Conservation (phyloP, 2,797 vertebrate genomes). For the Lophura swinhoii region DNA sequence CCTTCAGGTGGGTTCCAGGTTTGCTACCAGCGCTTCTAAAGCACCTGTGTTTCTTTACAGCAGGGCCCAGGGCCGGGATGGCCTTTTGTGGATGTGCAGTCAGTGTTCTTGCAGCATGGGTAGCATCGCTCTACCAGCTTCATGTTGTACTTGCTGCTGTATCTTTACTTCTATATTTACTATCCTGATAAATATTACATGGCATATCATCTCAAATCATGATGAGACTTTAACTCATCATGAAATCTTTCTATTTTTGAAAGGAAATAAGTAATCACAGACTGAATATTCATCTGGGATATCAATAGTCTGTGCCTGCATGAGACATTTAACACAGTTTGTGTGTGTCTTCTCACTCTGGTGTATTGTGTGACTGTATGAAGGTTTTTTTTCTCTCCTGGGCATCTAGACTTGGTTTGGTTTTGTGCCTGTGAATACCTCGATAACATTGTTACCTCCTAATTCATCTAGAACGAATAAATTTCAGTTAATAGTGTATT, state of each 20-base stretch:
- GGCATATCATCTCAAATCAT: not conserved
- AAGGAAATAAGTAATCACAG: not conserved
- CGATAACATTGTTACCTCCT: not conserved
- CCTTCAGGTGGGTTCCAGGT: accelerated
- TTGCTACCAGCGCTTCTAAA: not conserved
- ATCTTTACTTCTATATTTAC: not conserved
- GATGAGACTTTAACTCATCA: not conserved
- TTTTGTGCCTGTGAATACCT: not conserved
- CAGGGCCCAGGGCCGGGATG: not conserved
- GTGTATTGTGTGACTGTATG: accelerated
- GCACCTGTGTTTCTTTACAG: accelerated
- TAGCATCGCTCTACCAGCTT: not conserved
- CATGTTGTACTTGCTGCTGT: accelerated
- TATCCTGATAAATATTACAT: not conserved
- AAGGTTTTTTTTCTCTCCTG: not conserved
- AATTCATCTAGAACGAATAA: not conserved
- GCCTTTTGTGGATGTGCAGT: not conserved
- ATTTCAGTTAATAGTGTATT: not conserved
- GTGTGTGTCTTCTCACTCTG: not conserved
- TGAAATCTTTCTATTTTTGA: not conserved
- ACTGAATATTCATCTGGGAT: not conserved
- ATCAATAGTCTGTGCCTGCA: not conserved
- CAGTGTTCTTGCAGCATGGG: not conserved
- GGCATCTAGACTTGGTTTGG: not conserved
- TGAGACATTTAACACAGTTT: not conserved